phyloP scores from a whole-genome alignment of 2,797 vertebrate genomes.

The Notamacropus eugenii region DNA sequence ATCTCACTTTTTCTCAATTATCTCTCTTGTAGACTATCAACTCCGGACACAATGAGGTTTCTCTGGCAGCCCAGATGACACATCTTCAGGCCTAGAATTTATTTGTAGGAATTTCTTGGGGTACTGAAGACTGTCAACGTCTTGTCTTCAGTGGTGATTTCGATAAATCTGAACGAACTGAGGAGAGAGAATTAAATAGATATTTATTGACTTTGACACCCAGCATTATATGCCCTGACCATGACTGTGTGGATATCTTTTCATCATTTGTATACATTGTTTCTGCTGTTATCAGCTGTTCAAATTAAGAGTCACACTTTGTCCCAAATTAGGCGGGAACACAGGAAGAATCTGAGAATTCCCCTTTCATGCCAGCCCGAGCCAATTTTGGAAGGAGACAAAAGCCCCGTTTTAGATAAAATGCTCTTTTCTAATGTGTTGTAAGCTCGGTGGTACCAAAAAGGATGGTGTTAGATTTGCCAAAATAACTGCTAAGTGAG shows the following conservation, averaged over 20 bases:
- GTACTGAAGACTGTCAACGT: conserved; percentile 66
- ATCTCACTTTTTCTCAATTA: not conserved
- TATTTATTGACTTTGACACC: conserved; percentile 58
- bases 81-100: conserved; percentile 61
- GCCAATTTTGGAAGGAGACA: not conserved
- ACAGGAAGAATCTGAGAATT: conserved; percentile 65
- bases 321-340: conserved; percentile 68
- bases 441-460: not conserved
- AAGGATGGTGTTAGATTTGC: conserved; percentile 1
- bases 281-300: conserved; percentile 78
- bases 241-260: conserved; percentile 73
- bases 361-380: conserved; percentile 64
- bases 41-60: conserved; percentile 80
- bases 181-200: conserved; percentile 53
- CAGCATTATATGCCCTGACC: conserved; percentile 71
- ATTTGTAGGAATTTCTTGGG: conserved; percentile 70
- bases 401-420: not conserved
- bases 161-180: conserved; percentile 63
- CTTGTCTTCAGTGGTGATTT: conserved; percentile 69
- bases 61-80: not conserved
- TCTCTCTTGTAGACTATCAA: conserved; percentile 78
- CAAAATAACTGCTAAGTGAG: not conserved
- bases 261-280: conserved; percentile 73
- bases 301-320: conserved; percentile 71
- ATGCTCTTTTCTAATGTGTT: not conserved